Percentiles rank a stretch among this genome's conserved stretches.
These are phyloP conservation scores for Takifugu flavidus DNA, from an alignment of 2,113 vertebrate species.

Conservation along the genomic window DNA sequence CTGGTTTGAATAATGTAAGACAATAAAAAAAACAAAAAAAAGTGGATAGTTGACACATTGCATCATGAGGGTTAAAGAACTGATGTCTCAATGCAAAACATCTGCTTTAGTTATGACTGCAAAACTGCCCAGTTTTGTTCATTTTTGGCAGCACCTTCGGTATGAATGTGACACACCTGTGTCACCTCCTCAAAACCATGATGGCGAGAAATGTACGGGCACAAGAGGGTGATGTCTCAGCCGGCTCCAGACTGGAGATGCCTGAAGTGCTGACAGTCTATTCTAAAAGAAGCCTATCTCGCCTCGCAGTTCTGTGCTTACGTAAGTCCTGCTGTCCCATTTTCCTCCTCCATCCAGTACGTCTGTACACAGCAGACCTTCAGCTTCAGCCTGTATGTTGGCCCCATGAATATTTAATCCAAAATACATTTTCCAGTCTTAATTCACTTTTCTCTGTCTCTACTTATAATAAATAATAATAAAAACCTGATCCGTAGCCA, in stretches of 20 bases:
- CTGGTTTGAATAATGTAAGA: too few species aligned
- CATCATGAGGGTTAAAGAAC: too few species aligned
- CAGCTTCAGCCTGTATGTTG: not conserved
- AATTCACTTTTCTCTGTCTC: not conserved
- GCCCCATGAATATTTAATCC: slow-evolving; percentile 21
- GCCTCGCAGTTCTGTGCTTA: slow-evolving; percentile 34
- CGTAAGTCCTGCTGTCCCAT: slow-evolving; percentile 26
- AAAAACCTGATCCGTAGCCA: not conserved
- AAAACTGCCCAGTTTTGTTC: too few species aligned
- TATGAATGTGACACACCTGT: too few species aligned
- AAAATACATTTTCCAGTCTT: not conserved
- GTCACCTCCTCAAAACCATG: too few species aligned
- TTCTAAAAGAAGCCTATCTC: slow-evolving; percentile 36
- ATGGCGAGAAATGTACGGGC: not conserved
- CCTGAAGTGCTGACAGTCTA: slow-evolving; percentile 19
- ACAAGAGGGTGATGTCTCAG: slow-evolving; percentile 37
- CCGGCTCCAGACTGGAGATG: slow-evolving; percentile 12
- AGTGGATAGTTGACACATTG: too few species aligned
- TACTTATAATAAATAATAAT: not conserved
- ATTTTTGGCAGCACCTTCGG: too few species aligned
- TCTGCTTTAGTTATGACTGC: too few species aligned
- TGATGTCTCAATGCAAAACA: too few species aligned
- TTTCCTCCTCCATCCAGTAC: slow-evolving; percentile 5
- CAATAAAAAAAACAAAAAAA: too few species aligned
- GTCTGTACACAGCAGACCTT: slow-evolving; percentile 7